Base-by-base conservation (phyloP, 2,113 vertebrate genomes). In the Alligator mississippiensis region DNA sequence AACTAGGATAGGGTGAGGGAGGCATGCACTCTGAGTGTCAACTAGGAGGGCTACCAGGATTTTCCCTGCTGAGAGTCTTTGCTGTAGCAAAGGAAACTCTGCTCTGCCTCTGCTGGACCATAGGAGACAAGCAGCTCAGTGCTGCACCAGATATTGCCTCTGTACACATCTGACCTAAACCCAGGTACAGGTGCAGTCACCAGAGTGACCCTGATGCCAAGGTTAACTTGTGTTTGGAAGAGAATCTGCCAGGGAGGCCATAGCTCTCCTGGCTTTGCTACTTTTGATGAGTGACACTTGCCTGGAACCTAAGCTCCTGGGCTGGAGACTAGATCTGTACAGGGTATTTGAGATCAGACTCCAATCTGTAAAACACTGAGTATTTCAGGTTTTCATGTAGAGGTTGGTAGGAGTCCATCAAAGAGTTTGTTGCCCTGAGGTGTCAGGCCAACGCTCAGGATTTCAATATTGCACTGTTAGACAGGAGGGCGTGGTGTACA, bases 271-370 rank as follows among this genome's bases (percentile, higher is more conserved):
- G 34, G 30, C 19, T 13, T 47, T 11, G 21, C 30, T 54, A 80
- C 64, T 84, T 79, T 92, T 84, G 80, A 78, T 15, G 38, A 88
- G 70, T 88, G 85, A 83, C 61, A 72, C 80, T 84, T 80, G 59
- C 79, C 61, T n/a, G 47, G 47, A 47, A 4, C 24, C 13, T 75
- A 82, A 72, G 16, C 30, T n/a, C 70, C 62, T 57, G 79, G 79
- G 87, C 74, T 85, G 54, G 87, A 92, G 80, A 38, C 86, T 66
- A 85, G 88, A 34, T 87, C 76, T 94, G 96, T 93, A 97, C 95
- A 92, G 96, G 96, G 96, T 96, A 75, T 91, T 82, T 85, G 90
- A 88, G 76, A 87, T 83, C 94, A 66, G 88, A 89, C 86, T 89
- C 92, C 93, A 55, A 30, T 82, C 87, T 93, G 82, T 57, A 74